Base-by-base conservation (phyloP, 2,888 invertebrate species). In the Tiliacea citrago region DNA sequence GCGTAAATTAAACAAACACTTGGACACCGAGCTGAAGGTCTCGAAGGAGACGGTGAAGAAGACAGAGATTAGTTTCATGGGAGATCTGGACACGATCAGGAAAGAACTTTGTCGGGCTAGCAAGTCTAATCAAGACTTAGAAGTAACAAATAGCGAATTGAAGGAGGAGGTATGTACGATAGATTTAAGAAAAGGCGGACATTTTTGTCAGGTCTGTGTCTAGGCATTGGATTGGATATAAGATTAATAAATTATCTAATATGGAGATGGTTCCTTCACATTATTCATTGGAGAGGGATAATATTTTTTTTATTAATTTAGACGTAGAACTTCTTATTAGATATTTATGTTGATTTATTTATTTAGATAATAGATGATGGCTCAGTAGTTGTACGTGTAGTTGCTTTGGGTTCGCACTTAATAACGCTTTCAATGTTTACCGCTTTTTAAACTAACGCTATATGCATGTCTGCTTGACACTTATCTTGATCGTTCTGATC, bases 81-180 rank as follows among this genome's bases (percentile, higher is more conserved):
- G 93, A 39, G 97, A 97, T 87, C 87, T 97, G 66, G 97, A 97
- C 18, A 85, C 90, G 21, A 91, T 97, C 70, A 96, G 97, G 71
- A 95, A 94, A 60, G 97, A 97, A 83, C 92, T 97, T 68, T 93
- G 92, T 58, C 95, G 97, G 71, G 86, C 96, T 39, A 95, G 94
- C 86, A 97, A 97, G 91, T 97, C 97, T 84, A 95, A 97, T 78
- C 96, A 97, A 88, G 97, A 98, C 73, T 94, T 97, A 73, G 98
- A 98, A 89, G 97, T 97, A 62, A 97, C 97, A 47, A 97, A 97
- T 85, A 96, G 97, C 74, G 98, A 98, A 92, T 93, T 98, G 16
- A 97, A 97, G 86, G 98, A 98, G 91, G 98, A 98, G 96, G 97
- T 98, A 92, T 88, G 94, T 88, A 51, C 10, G 8, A 61, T 62